Conservation (phyloP, 2,888 invertebrate species). For the Erpobdella octoculata region DNA sequence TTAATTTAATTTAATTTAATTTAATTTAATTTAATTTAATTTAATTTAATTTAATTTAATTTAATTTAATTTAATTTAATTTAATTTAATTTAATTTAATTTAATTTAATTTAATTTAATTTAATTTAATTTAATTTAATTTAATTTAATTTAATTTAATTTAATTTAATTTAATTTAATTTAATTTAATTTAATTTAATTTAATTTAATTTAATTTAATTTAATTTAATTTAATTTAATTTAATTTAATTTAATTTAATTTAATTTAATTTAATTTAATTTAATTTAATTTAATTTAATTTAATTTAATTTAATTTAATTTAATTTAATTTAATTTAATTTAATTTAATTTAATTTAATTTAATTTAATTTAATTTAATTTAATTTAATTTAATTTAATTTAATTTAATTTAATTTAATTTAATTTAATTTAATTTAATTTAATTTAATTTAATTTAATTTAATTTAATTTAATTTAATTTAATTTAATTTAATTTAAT, state of each 20-base stretch:
- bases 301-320: no score
- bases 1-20: neutral
- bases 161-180: neutral
- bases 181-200: neutral
- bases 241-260: neutral
- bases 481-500: no score
- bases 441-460: no score
- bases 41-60: neutral
- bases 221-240: neutral
- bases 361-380: no score
- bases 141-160: neutral
- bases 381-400: no score
- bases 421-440: no score
- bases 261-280: neutral
- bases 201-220: neutral
- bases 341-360: no score
- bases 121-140: neutral
- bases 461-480: no score
- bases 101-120: neutral
- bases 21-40: neutral
- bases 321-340: no score
- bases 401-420: no score
- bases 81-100: neutral
- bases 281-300: neutral
- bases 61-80: neutral